Percentiles rank a stretch among this genome's conserved stretches.
Evolutionary conservation across 2,888 invertebrate species (phyloP).

Genomic region (Agonopterix arenella): DNA sequence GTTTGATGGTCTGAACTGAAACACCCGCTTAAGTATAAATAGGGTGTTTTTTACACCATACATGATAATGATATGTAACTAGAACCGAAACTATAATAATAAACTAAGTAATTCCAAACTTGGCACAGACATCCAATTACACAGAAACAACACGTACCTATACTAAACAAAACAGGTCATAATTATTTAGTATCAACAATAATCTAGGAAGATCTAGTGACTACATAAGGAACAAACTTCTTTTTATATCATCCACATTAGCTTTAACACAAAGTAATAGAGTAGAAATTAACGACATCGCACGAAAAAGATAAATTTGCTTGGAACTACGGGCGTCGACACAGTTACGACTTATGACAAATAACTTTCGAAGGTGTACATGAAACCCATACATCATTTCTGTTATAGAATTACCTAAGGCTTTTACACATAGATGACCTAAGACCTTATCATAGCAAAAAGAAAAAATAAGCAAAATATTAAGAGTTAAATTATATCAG

Average conservation of each 20-base stretch:
- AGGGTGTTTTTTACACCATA: no score
- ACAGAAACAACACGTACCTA: no score
- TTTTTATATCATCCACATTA: neutral
- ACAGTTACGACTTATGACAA: slow-evolving; percentile 1
- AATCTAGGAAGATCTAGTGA: neutral
- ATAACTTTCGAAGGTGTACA: neutral
- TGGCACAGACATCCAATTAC: no score
- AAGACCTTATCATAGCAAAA: no score
- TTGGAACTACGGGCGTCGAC: neutral
- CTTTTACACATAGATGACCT: neutral
- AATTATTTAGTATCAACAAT: neutral
- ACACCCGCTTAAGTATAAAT: no score
- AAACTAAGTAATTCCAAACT: no score
- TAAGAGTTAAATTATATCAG: no score
- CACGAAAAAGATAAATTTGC: neutral
- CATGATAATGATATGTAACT: no score
- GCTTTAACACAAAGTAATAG: neutral
- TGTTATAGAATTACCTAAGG: neutral
- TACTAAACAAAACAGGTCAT: neutral
- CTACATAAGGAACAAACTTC: neutral
- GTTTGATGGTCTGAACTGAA: no score
- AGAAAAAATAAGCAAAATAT: no score
- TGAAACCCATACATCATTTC: neutral
- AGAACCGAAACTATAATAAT: no score
- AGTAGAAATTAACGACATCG: neutral